Evolutionary conservation across 2,797 vertebrate genomes (phyloP), one percentile per base, ranked within the genome.

Genomic region (Kryptopterus vitreolus): DNA sequence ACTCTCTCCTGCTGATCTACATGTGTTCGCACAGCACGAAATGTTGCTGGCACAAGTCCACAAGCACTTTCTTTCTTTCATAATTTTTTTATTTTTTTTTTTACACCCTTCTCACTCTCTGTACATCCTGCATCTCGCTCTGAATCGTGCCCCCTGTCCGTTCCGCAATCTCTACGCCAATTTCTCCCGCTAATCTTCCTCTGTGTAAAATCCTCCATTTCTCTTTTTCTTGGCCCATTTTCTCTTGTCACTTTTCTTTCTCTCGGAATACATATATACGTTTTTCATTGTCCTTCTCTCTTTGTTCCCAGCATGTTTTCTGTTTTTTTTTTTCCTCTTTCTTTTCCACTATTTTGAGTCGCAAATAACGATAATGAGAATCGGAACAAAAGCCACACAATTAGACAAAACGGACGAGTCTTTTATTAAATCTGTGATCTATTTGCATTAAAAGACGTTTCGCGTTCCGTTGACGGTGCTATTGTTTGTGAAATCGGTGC

Each of bases 21-120:
- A 94, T 93, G 94, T 94, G 93, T 94, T 94, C 88, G 86, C 93
- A 61, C 93, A 93, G 93, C 92, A 91, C 91, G 93, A 89, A 88
- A 86, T 88, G 90, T 74, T 77, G 66, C 88, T 88, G 83, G 83
- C 84, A 82, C 87, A 86, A 85, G 65, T 86, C 62, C 81, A 57
- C 48, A 15, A 73, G 33, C 70, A 73, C 75, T 78, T 77, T 58
- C 50, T 79, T 70, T 66, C 38, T 43, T 43, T 43, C 38, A 43
- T 43, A 43, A 43, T 62, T 75, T 77, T 80, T 61, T 63, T 66
- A 77, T 74, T 50, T n/a, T n/a, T 38, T 38, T 43, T n/a, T 16
- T 38, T 3, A n/a, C n/a, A 1, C 38, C 38, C 38, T 83, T 26
- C 33, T 18, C 66, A 20, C 84, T 79, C 55, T 57, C 20, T 59